Evolutionary conservation across 2,888 invertebrate genomes (phyloP).

Genomic region (Meiosimyza platycephala): DNA sequence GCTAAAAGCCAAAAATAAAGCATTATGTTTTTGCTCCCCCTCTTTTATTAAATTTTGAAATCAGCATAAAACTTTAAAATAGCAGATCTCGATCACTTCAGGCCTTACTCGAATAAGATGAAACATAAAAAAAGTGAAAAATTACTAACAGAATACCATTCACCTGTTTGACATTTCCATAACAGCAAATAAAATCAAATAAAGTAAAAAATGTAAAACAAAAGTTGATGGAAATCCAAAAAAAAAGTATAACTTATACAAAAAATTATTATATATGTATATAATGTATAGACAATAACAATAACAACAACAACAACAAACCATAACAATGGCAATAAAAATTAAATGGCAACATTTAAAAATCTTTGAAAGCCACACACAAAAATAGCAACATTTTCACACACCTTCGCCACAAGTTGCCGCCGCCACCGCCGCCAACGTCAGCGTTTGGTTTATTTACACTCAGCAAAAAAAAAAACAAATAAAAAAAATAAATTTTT

Average conservation of each 20-base stretch:
- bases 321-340: background rate
- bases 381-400: constrained; percentile 17
- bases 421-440: background rate
- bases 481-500: too few species aligned
- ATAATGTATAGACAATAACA: too few species aligned
- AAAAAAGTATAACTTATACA: background rate
- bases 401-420: constrained; percentile 33
- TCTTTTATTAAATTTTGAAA: background rate
- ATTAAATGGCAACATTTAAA: constrained; percentile 23
- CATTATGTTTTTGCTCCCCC: too few species aligned
- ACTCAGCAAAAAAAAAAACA: too few species aligned
- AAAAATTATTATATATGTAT: too few species aligned
- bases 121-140: background rate
- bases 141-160: constrained; percentile 2
- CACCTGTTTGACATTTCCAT: constrained; percentile 18
- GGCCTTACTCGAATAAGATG: background rate
- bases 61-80: background rate
- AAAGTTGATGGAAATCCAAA: background rate
- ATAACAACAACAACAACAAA: too few species aligned
- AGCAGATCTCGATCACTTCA: too few species aligned
- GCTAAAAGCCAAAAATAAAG: too few species aligned
- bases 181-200: background rate
- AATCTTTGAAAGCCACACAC: constrained; percentile 3
- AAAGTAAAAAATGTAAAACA: background rate
- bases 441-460: too few species aligned